Base-by-base conservation (phyloP, 2,797 vertebrate genomes). In the Gallinago nigripennis region DNA sequence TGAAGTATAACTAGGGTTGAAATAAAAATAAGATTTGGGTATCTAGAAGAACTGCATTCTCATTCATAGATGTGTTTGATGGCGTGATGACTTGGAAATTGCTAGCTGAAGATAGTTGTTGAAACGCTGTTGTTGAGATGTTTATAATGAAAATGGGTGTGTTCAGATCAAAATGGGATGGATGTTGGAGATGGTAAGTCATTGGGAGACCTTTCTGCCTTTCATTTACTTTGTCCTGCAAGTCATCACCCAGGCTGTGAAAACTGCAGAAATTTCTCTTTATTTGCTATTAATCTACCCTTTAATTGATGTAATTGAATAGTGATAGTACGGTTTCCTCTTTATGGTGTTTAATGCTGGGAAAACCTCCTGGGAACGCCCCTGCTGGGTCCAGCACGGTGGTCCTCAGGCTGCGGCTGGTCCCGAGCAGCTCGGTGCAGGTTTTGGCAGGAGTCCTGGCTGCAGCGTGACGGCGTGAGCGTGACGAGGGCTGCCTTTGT, bases 381-480 rank as follows among this genome's bases (percentile, higher is more conserved):
- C 41, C 14, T 13, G 2, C 14, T 50, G 51, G 15, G 30, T 25
- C 79, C 57, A 39, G 63, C 0, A 0, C 23, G 30, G 35, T n/a
- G 53, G 57, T 57, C 57, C 61, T 68, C 11, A 15, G 64, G 60
- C 64, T 2, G 3, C 20, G 0, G 0, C 66, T 39, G 58, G 50
- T 18, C 19, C 1, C 0, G 10, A 8, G 7, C 48, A 33, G 23
- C 1, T 3, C 37, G 0, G 8, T 3, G 68, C 0, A 3, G 65
- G 31, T 57, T 75, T 75, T 1, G 10, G 37, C 56, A 48, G 56
- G 14, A 72, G 58, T 35, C 27, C 28, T n/a, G 75, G 33, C 39
- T 0, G 1, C 50, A 13, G 33, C 2, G 9, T 28, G 79, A 20
- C 43, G 7, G 19, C 0, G 1, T 3, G 4, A 8, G 16, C 5